A percentile compares a stretch with the other conserved stretches of the same genome.
Evolutionary conservation across 2,113 vertebrate species (phyloP).

Genomic region (Hippolais icterina): DNA sequence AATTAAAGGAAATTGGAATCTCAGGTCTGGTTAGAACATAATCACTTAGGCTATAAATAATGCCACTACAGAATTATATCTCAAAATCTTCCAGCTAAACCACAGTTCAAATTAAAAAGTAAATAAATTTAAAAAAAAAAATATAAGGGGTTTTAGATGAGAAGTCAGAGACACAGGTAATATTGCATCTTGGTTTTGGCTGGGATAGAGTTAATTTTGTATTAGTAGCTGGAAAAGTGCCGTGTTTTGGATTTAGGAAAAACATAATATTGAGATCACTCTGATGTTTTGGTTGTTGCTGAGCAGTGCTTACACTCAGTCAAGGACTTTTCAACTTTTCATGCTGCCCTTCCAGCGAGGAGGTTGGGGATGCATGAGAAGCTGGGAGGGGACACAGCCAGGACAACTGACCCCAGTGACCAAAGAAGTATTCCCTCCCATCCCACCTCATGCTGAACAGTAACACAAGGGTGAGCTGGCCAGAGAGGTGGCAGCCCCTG

Average conservation of each 20-base stretch:
- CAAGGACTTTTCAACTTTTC: neutral
- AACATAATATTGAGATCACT: neutral
- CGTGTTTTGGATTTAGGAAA: neutral
- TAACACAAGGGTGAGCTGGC: neutral
- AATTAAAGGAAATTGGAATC: neutral
- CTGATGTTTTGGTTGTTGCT: neutral
- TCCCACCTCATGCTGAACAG: neutral
- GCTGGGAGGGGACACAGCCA: neutral
- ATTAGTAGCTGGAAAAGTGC: neutral
- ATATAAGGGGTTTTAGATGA: neutral
- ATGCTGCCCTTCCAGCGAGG: accelerated
- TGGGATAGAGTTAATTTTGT: neutral
- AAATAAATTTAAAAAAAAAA: neutral
- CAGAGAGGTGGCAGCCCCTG: neutral
- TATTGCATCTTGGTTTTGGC: neutral
- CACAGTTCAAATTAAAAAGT: neutral
- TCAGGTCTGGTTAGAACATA: neutral
- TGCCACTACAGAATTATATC: neutral
- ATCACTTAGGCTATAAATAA: neutral
- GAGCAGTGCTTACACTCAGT: neutral
- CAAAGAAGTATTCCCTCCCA: neutral
- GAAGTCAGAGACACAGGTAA: neutral
- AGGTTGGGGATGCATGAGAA: neutral
- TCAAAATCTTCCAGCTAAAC: neutral
- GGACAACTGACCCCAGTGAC: neutral